A percentile compares a stretch with the other conserved stretches of the same genome.
These are phyloP conservation scores for Pollenia labialis DNA, from an alignment of 2,888 invertebrate genomes.

Conservation along the genomic window DNA sequence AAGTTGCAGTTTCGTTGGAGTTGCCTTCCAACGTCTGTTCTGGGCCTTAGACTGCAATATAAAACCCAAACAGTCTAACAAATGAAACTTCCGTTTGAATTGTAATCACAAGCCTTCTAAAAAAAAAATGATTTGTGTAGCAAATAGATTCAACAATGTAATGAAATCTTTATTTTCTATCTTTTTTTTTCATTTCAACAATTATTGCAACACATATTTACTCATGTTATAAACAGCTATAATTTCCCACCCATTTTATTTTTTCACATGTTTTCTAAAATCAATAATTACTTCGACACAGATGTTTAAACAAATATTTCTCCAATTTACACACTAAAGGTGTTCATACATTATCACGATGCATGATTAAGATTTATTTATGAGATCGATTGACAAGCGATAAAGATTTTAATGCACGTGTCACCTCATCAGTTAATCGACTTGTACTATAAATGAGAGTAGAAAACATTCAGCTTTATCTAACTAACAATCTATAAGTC, in stretches of 20 bases:
- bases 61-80: no score
- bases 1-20: no score
- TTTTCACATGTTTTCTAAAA: not conserved
- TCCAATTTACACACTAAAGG: slow-evolving; percentile 42
- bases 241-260: slow-evolving; percentile 7
- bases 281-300: slow-evolving; percentile 37
- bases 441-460: slow-evolving; percentile 12
- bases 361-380: slow-evolving; percentile 12
- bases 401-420: slow-evolving; percentile 28
- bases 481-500: not conserved
- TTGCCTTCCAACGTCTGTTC: no score
- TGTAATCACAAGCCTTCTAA: no score
- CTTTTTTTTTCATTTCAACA: slow-evolving; percentile 10
- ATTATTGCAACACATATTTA: not conserved
- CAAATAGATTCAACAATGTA: not conserved
- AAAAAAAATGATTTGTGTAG: not conserved
- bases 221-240: not conserved
- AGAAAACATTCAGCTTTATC: slow-evolving; percentile 17
- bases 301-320: slow-evolving; percentile 29
- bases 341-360: slow-evolving; percentile 40
- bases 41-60: no score
- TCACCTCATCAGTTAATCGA: slow-evolving; percentile 24
- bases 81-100: no score
- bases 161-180: slow-evolving; percentile 13
- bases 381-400: slow-evolving; percentile 16